Evolutionary conservation across 2,888 invertebrate species (phyloP), one percentile per base, ranked within the genome.

Genomic region (Xiphydria camelus): DNA sequence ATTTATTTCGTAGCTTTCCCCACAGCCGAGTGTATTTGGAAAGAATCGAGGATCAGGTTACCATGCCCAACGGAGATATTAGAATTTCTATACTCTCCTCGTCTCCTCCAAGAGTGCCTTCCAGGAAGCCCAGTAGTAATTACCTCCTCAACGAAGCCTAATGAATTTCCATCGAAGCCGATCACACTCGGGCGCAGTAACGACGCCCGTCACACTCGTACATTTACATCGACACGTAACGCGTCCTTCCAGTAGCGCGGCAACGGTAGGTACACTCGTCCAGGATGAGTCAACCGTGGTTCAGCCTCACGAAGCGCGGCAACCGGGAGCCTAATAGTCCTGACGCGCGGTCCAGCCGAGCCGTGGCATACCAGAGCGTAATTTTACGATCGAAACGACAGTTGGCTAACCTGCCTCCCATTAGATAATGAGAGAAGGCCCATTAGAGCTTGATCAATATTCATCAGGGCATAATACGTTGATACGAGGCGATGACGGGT

Each of bases 361-460:
- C 37, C 37, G 39, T 20, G 49, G 48, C 49, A 38, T 49, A 44
- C 25, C 47, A 29, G 48, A 44, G 51, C 42, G 49, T 41, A 47
- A 40, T 52, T 47, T 46, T 31, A 48, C 40, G 41, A 19, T 40
- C 45, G 20, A 25, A 23, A 41, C 45, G 46, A 45, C 37, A 38
- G 43, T 38, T 44, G 45, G 39, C 39, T 9, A 34, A 33, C 40
- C 45, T 45, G 45, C 37, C 31, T 40, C 39, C 58, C 53, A 55
- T 61, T 59, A 61, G 60, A 57, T 57, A 55, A 62, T 57, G 54
- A 55, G 47, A 52, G 52, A 49, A 39, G 49, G 36, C 51, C 59
- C 55, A 55, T 59, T 57, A 55, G 55, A 49, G 52, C 47, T 51
- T 38, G 54, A 57, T 40, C 45, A 21, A 41, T 59, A 57, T 54